Evolutionary conservation across 2,888 invertebrate species (phyloP), one percentile per base, ranked within the genome.

Genomic region (Diogma glabrata): DNA sequence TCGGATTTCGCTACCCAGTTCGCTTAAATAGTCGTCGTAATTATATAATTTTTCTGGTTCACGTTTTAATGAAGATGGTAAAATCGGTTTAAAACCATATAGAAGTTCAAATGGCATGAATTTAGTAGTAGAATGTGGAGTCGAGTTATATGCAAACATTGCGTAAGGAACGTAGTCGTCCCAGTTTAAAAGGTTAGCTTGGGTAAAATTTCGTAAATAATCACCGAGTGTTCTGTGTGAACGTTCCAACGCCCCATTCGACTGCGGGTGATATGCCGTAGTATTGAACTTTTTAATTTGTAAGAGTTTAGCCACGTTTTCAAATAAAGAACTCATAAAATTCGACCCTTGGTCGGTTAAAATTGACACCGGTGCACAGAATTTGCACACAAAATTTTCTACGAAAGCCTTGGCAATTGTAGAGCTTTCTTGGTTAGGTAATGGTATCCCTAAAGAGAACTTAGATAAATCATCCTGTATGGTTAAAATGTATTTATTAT

Each of bases 41-140:
- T 53, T 57, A 43, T 57, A 56, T 8, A 36, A 24, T 47, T 54
- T 56, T 52, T 57, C 55, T 23, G 47, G 52, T n/a, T 43, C 36
- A 38, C 45, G 19, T 4, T 22, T 54, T 17, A 61, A 38, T 7
- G 62, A 60, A 53, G 49, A 53, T 4, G 65, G 63, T 6, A 65
- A 52, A 12, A 22, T 55, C 2, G 65, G 58, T 56, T 63, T 63
- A 47, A 59, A 53, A 4, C 64, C 66, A 52, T 63, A 67, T 2
- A 67, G 2, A 33, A 67, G 50, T 56, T 67, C 67, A 28, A 58
- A 63, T 3, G 65, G 66, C 1, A 63, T 60, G 43, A 57, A 63
- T 7, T 60, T 55, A 2, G 65, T 66, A 1, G 63, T 59, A 19
- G 57, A 54, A 49, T 67, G 65, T 5, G 58, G 50, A 8, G 54